Conservation (phyloP, 2,888 invertebrate genomes). For the Philaethria dido region DNA sequence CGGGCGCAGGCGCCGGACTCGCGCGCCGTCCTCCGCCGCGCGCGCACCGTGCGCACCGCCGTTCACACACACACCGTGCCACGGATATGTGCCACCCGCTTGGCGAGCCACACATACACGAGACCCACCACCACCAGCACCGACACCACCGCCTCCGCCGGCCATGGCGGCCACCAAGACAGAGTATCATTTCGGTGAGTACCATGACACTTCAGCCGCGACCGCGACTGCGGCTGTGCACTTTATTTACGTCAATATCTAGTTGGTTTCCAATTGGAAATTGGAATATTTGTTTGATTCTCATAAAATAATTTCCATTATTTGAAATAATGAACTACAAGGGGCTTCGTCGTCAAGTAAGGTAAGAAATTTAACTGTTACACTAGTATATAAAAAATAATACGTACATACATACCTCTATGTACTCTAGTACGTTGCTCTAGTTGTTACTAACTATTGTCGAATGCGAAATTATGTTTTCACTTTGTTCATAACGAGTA, state of each 20-base stretch:
- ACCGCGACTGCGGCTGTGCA: constrained; percentile 15
- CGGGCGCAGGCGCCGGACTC: constrained; percentile 49
- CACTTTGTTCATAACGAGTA: not conserved
- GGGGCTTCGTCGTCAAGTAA: not conserved
- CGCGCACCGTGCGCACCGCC: constrained; percentile 53
- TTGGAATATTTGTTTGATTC: not conserved
- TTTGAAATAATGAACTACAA: not conserved
- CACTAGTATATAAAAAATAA: not conserved
- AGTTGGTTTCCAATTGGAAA: constrained; percentile 2
- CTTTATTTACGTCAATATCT: not conserved
- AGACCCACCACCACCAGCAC: constrained; percentile 38
- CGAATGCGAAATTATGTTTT: not conserved
- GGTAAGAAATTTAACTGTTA: not conserved
- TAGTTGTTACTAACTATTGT: not conserved
- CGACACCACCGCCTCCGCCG: constrained; percentile 37
- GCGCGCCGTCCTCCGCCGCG: constrained; percentile 60
- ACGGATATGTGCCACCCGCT: constrained; percentile 44
- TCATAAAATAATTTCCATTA: not conserved
- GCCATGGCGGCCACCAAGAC: constrained; percentile 60
- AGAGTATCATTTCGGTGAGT: constrained; percentile 75
- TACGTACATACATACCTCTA: not conserved
- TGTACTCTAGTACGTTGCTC: too few relatives aligned
- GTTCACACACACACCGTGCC: constrained; percentile 40
- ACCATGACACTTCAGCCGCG: not conserved
- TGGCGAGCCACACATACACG: constrained; percentile 51